Conservation (phyloP, 1,140 invertebrate species). For the Pseudomyrmex flavicornis region DNA sequence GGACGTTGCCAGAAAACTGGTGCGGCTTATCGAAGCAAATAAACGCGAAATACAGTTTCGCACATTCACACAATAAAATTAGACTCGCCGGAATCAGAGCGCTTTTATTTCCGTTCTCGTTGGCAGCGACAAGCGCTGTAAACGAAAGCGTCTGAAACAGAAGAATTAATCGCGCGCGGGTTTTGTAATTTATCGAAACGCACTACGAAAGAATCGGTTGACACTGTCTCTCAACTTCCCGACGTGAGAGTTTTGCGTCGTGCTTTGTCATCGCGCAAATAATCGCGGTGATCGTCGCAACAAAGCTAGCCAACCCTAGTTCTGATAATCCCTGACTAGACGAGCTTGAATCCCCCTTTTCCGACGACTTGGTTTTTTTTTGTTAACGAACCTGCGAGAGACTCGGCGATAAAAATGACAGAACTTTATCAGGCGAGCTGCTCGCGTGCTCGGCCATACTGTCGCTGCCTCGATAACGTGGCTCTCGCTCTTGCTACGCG, state of each 20-base stretch:
- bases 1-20: not conserved
- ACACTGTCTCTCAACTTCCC: conserved; percentile 41
- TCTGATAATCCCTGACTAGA: conserved; percentile 41
- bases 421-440: conserved; percentile 67
- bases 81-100: conserved; percentile 36
- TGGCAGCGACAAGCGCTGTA: conserved; percentile 33
- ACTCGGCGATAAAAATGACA: conserved; percentile 73
- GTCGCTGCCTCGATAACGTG: conserved; percentile 64
- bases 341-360: not conserved
- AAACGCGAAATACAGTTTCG: conserved; percentile 54
- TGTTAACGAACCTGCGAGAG: conserved; percentile 66
- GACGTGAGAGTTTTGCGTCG: conserved; percentile 36
- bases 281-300: conserved; percentile 24
- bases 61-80: conserved; percentile 51
- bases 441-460: conserved; percentile 58
- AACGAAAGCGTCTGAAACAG: conserved; percentile 47
- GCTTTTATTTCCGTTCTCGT: conserved; percentile 55
- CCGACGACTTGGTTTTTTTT: conserved; percentile 51
- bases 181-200: conserved; percentile 44
- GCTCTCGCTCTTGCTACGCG: conserved; percentile 59
- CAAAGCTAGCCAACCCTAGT: not conserved
- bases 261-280: conserved; percentile 50
- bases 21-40: conserved; percentile 38
- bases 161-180: conserved; percentile 29
- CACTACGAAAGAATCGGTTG: not conserved